Conservation (phyloP, 2,888 invertebrate genomes). For the Leptinotarsa juncta region DNA sequence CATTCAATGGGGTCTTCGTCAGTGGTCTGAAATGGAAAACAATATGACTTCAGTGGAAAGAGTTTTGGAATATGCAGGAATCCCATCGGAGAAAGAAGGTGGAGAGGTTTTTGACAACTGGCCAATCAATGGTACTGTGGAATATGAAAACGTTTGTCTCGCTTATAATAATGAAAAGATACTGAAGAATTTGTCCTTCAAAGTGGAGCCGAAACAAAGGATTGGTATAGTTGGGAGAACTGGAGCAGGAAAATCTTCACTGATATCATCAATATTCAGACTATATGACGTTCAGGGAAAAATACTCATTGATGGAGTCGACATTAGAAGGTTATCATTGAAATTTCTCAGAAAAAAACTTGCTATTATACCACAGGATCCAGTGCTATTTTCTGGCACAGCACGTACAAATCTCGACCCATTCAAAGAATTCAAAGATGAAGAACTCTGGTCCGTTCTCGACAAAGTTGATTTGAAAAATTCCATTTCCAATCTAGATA, state of each 20-base stretch:
- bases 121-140: constrained; percentile 77
- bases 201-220: constrained; percentile 75
- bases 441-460: constrained; percentile 84
- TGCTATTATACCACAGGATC: constrained; percentile 88
- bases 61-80: constrained; percentile 66
- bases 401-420: no score
- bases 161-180: constrained; percentile 80
- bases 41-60: constrained; percentile 92
- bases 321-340: constrained; percentile 77
- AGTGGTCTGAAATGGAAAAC: constrained; percentile 85
- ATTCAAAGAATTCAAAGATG: constrained; percentile 87
- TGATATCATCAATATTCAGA: constrained; percentile 82
- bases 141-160: constrained; percentile 76
- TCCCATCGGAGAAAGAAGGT: constrained; percentile 62
- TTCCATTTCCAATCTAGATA: constrained; percentile 72
- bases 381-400: constrained; percentile 71
- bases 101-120: constrained; percentile 70
- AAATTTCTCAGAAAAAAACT: constrained; percentile 65
- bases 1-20: constrained; percentile 75
- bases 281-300: constrained; percentile 81
- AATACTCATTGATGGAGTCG: constrained; percentile 82
- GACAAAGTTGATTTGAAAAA: constrained; percentile 78
- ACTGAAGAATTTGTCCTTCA: constrained; percentile 76
- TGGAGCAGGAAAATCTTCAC: constrained; percentile 84
- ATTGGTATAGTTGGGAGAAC: constrained; percentile 86